Base-by-base conservation (phyloP, 2,113 vertebrate genomes). In the Podocnemis expansa region DNA sequence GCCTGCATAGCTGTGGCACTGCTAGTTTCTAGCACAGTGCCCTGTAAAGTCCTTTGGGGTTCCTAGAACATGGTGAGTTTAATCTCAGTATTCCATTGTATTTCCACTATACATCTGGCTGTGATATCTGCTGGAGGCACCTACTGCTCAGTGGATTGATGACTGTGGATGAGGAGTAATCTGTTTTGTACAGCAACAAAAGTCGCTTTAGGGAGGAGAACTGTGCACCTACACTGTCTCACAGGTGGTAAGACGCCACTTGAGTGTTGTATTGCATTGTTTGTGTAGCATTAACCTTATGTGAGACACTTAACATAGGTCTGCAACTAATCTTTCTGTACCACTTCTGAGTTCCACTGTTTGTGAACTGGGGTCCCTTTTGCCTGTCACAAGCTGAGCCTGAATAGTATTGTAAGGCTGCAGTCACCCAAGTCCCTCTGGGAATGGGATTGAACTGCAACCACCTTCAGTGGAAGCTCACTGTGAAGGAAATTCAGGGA, bases 111-210 rank as follows among this genome's bases (percentile, higher is more conserved):
- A 8, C 67, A 6, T 14, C 29, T 87, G 84, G 41, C 78, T 89
- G 41, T 38, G 19, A 0, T 25, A 8, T 9, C 45, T 41, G 34
- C 75, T 51, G 47, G 1, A 41, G 81, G 83, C 8, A 10, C 25
- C 38, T 31, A 2, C 85, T 79, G 73, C 56, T 56, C 0, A 0
- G 47, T 58, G 0, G 16, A 17, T 73, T 24, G 45, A 82, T 80
- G 1, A 76, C 41, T 11, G 49, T 10, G 27, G 22, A 34, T 52
- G 31, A 56, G 78, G 81, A 47, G 13, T n/a, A 3, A 55, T 56
- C n/a, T 54, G 31, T 22, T 81, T 54, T 55, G 11, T 0, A 0
- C 52, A 58, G 47, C 76, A 70, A 29, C 11, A 1, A 0, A 1
- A 73, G 80, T 5, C 52, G 41, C 2, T 0, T 51, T 0, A 1